phyloP scores from a whole-genome alignment of 2,888 invertebrate genomes.

The Leptinotarsa haldemani region DNA sequence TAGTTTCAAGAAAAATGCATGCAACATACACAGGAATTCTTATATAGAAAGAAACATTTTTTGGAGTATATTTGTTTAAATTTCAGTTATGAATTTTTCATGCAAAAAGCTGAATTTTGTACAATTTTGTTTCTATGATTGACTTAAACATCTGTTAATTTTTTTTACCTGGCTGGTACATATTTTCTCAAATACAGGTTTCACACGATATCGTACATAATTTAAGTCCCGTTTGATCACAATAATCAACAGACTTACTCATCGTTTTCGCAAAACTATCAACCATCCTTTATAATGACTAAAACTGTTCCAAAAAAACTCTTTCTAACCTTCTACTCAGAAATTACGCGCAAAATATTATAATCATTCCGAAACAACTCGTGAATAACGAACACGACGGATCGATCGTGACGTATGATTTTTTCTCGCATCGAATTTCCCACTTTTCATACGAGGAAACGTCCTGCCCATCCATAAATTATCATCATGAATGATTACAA shows the following conservation, averaged over 20 bases:
- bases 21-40: too few species aligned
- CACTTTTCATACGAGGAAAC: constrained; percentile 10
- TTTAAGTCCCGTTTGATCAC: background rate
- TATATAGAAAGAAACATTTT: too few species aligned
- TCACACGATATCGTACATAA: too few species aligned
- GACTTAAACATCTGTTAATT: too few species aligned
- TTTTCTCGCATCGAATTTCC: constrained; percentile 10
- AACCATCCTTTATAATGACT: background rate
- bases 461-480: constrained; percentile 10
- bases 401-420: constrained; percentile 10
- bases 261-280: constrained; percentile 2
- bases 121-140: too few species aligned
- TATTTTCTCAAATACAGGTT: too few species aligned
- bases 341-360: constrained; percentile 16
- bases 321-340: background rate
- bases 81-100: too few species aligned
- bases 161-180: too few species aligned
- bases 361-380: background rate
- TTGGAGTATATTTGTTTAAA: too few species aligned
- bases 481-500: constrained; percentile 23
- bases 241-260: background rate
- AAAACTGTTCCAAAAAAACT: constrained; percentile 5
- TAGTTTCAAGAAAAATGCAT: too few species aligned
- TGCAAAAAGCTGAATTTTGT: too few species aligned
- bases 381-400: constrained; percentile 3